Evolutionary conservation across 2,888 invertebrate genomes (phyloP).

Genomic region (Notodonta ziczac): DNA sequence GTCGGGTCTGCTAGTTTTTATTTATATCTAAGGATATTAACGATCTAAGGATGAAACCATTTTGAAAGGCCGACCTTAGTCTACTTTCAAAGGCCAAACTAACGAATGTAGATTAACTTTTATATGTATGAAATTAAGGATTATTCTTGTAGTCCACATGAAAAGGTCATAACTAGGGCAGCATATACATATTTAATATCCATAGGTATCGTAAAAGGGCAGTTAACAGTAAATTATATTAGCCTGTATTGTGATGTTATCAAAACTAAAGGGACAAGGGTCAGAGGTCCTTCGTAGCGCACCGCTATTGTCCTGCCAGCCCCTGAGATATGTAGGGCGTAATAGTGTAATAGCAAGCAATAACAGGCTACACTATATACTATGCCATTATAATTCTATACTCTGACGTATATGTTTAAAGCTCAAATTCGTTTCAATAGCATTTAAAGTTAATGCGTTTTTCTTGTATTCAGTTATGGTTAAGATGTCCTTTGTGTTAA

Average conservation of each 20-base stretch:
- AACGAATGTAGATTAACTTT: too few species aligned
- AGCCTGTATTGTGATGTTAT: slow-evolving; percentile 46
- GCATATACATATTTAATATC: slow-evolving; percentile 13
- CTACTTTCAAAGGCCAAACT: too few species aligned
- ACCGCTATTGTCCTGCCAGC: slow-evolving; percentile 45
- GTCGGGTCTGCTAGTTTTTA: too few species aligned
- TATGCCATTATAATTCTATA: neutral
- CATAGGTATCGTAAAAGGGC: slow-evolving; percentile 17
- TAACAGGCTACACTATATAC: neutral
- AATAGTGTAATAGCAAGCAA: neutral
- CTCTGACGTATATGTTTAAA: neutral
- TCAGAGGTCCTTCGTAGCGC: slow-evolving; percentile 43
- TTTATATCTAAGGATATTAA: too few species aligned
- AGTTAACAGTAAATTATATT: slow-evolving; percentile 48
- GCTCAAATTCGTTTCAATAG: neutral
- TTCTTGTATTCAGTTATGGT: slow-evolving; percentile 16
- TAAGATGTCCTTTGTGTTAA: slow-evolving; percentile 31
- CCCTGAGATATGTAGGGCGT: slow-evolving; percentile 30
- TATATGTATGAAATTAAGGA: neutral
- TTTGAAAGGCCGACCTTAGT: too few species aligned
- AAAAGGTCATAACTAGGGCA: neutral
- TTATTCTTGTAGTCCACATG: neutral
- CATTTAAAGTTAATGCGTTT: neutral
- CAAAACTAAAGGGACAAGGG: slow-evolving; percentile 39
- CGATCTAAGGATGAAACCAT: too few species aligned